Conservation (phyloP, 2,797 vertebrate genomes). For the Eremophila alpestris region DNA sequence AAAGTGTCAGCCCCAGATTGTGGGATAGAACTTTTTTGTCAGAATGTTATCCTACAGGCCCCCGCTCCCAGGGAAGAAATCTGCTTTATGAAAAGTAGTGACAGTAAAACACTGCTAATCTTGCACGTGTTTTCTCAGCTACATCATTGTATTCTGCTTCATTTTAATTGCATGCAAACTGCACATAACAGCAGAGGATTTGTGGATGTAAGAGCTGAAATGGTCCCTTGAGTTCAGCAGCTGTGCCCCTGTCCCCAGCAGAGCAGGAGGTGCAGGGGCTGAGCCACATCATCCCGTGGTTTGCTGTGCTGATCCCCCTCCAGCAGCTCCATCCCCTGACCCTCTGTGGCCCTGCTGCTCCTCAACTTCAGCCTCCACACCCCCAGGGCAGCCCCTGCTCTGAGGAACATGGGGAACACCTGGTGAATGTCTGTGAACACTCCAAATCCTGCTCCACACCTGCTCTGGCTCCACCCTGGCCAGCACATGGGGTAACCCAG, state of each 20-base stretch:
- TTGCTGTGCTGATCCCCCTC: not conserved
- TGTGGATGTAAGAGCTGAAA: not conserved
- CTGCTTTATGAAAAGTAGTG: not conserved
- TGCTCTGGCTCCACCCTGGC: not conserved
- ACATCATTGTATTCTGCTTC: not conserved
- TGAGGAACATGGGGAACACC: not conserved
- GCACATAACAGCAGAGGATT: not conserved
- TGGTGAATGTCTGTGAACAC: not conserved
- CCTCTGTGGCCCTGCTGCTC: not conserved
- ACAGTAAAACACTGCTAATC: not conserved
- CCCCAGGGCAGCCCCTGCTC: not conserved
- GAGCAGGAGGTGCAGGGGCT: not conserved
- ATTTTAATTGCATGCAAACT: not conserved
- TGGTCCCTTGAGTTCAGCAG: not conserved
- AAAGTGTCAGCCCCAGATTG: not conserved
- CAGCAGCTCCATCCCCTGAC: not conserved
- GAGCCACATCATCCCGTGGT: fast-evolving
- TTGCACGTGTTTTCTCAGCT: not conserved
- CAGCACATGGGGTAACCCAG: not conserved
- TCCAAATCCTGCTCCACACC: not conserved
- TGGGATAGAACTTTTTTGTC: not conserved
- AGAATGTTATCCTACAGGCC: not conserved
- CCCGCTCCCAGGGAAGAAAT: not conserved
- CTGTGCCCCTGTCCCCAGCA: not conserved
- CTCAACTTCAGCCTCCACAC: fast-evolving